These are phyloP conservation scores for Phymorhynchus buccinoides DNA, from an alignment of 1,140 invertebrate genomes.

Conservation along the genomic window DNA sequence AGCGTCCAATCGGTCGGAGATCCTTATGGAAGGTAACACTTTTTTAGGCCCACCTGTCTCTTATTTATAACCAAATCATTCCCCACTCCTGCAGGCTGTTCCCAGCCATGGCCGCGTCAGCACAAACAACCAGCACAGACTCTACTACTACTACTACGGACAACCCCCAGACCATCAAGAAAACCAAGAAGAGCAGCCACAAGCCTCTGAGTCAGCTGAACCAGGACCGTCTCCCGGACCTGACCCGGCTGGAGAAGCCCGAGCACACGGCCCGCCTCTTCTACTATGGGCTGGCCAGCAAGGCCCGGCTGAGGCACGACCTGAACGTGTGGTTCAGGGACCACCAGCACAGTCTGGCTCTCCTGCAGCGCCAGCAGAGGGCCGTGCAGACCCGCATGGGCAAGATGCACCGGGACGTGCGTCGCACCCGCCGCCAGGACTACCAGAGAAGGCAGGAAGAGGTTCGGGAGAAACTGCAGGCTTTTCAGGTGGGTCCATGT, in stretches of 20 bases:
- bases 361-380: constrained; percentile 11
- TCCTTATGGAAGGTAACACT: no score
- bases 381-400: not conserved
- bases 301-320: not conserved
- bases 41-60: no score
- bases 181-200: constrained; percentile 28
- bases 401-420: not conserved
- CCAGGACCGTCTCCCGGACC: not conserved
- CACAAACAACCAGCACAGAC: not conserved
- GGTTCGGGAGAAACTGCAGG: not conserved
- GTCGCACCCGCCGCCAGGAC: not conserved
- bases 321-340: constrained; percentile 11
- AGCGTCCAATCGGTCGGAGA: no score
- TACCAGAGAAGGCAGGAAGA: constrained; percentile 14
- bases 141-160: not conserved
- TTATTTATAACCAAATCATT: no score
- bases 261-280: constrained; percentile 1
- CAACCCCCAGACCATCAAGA: not conserved
- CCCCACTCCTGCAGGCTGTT: no score
- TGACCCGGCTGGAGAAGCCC: not conserved
- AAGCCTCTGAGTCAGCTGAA: constrained; percentile 17
- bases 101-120: not conserved
- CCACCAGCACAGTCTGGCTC: constrained; percentile 4
- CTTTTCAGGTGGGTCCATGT: not conserved
- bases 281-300: not conserved